Conservation (phyloP, 1,140 invertebrate species). For the Drosophila repleta region DNA sequence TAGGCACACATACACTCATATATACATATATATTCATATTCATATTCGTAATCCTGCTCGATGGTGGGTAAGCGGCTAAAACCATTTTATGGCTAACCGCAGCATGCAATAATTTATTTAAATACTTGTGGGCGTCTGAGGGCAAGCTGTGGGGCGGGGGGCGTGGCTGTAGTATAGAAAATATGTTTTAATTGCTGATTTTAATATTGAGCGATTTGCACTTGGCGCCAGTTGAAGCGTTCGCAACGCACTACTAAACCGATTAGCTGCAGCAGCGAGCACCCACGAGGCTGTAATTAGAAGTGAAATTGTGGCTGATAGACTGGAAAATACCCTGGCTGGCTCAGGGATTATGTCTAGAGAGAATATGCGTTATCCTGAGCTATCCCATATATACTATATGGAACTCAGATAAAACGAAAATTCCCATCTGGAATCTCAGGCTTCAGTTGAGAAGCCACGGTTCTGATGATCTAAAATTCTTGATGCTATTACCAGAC, state of each 20-base stretch:
- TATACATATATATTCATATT: conserved; percentile 1
- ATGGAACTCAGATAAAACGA: too few relatives aligned
- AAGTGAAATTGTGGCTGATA: background rate
- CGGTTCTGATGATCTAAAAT: too few relatives aligned
- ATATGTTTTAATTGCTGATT: conserved; percentile 82
- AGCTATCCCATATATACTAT: too few relatives aligned
- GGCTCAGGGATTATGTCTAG: too few relatives aligned
- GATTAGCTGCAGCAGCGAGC: conserved; percentile 50
- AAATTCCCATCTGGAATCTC: too few relatives aligned
- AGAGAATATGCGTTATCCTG: too few relatives aligned
- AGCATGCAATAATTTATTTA: conserved; percentile 76
- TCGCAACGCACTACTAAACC: conserved; percentile 64
- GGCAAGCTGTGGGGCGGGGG: conserved; percentile 1
- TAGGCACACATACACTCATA: conserved; percentile 14
- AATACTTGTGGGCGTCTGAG: conserved; percentile 40
- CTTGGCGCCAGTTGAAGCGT: conserved; percentile 55
- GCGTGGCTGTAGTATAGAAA: too few relatives aligned
- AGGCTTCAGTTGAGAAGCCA: too few relatives aligned
- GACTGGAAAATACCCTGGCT: background rate
- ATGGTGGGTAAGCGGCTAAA: conserved; percentile 61
- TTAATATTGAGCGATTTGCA: conserved; percentile 74
- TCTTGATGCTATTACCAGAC: too few relatives aligned
- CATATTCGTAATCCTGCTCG: conserved; percentile 27
- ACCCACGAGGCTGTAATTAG: background rate
- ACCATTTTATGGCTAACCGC: conserved; percentile 77